These are phyloP conservation scores for Tachysurus vachellii DNA, from an alignment of 2,113 vertebrate genomes.

Conservation along the genomic window DNA sequence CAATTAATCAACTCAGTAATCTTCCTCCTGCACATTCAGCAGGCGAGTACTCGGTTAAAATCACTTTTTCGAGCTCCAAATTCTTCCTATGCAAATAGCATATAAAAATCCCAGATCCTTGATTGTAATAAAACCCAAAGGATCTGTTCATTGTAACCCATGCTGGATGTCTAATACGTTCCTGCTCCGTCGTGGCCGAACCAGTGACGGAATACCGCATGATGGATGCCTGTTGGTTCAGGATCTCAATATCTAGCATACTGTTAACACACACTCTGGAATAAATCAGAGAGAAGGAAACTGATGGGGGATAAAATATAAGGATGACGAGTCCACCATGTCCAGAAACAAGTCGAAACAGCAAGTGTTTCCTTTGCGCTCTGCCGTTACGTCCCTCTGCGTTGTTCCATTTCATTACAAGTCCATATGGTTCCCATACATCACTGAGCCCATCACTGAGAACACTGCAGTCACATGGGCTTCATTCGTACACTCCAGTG, in stretches of 20 bases:
- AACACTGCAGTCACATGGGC: constrained; percentile 14
- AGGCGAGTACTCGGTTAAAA: background rate
- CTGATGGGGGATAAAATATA: background rate
- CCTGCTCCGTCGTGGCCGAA: background rate
- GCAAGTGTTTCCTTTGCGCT: background rate
- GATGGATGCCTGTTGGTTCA: constrained; percentile 16
- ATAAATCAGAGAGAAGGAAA: constrained; percentile 12
- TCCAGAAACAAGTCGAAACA: background rate
- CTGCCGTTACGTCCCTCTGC: background rate
- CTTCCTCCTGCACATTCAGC: background rate
- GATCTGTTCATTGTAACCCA: constrained; percentile 23
- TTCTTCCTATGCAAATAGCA: background rate
- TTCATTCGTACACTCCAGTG: background rate
- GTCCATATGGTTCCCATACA: constrained; percentile 49
- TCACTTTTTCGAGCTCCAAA: background rate
- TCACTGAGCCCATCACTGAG: constrained; percentile 1
- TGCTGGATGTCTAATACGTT: background rate
- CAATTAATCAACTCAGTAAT: background rate
- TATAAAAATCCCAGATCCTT: background rate
- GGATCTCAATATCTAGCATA: background rate
- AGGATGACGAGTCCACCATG: background rate
- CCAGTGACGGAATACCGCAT: background rate
- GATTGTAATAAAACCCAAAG: background rate
- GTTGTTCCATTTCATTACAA: constrained; percentile 38
- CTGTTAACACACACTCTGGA: background rate